Conservation (phyloP, 2,797 vertebrate genomes). For the Rhabdomys pumilio region DNA sequence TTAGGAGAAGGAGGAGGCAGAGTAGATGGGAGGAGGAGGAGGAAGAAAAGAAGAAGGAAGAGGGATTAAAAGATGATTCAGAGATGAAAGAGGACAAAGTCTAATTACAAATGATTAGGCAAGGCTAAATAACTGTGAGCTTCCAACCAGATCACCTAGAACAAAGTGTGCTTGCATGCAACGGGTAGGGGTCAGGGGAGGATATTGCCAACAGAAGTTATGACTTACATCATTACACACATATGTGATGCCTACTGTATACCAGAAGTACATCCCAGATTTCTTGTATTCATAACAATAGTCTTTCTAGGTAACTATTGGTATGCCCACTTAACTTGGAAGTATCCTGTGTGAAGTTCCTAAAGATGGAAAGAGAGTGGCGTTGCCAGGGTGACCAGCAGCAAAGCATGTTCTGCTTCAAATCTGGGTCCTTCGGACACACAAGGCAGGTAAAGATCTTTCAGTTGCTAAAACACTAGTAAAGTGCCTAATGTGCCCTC, state of each 20-base stretch:
- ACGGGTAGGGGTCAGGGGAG: rapidly evolving
- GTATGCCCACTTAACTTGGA: neutral
- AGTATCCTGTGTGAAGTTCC: neutral
- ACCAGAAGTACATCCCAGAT: neutral
- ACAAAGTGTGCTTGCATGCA: no score
- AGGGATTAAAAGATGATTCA: neutral
- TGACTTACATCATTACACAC: rapidly evolving
- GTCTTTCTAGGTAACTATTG: neutral
- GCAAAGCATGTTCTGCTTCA: neutral
- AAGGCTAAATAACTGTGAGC: neutral
- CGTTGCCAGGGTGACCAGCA: neutral
- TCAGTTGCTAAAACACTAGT: neutral
- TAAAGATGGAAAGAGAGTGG: neutral
- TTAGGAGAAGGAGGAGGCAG: no score
- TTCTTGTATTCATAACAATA: neutral
- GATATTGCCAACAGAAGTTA: no score
- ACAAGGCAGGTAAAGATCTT: neutral
- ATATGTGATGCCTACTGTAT: neutral
- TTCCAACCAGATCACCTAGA: neutral
- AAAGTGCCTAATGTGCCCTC: neutral
- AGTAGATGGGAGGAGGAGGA: neutral
- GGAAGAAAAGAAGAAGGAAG: neutral
- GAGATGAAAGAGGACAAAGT: neutral
- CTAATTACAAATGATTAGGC: neutral
- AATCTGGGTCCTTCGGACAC: neutral